Evolutionary conservation across 2,888 invertebrate species (phyloP).

Genomic region (Chaetogeoica ovagalla): DNA sequence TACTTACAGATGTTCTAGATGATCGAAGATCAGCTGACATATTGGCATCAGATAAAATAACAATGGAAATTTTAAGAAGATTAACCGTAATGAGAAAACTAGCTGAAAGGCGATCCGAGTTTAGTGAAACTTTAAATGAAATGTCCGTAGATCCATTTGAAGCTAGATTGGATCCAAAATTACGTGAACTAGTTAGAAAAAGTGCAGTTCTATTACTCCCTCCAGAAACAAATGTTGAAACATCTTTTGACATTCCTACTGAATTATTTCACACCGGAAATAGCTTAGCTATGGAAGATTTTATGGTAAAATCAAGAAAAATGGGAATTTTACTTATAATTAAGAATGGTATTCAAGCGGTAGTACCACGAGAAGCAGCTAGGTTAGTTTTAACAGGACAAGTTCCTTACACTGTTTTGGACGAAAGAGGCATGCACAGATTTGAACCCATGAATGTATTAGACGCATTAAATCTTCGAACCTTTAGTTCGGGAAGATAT

Average conservation of each 20-base stretch:
- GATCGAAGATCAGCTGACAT: slow-evolving; percentile 65
- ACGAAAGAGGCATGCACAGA: slow-evolving; percentile 74
- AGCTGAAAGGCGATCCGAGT: slow-evolving; percentile 69
- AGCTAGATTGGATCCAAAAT: slow-evolving; percentile 70
- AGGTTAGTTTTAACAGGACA: slow-evolving; percentile 74
- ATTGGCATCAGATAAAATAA: slow-evolving; percentile 65
- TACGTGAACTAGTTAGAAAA: slow-evolving; percentile 72
- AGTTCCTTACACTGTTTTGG: slow-evolving; percentile 75
- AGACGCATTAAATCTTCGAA: slow-evolving; percentile 69
- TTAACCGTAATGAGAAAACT: slow-evolving; percentile 73
- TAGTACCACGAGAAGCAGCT: slow-evolving; percentile 76
- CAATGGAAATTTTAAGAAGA: slow-evolving; percentile 71
- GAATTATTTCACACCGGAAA: slow-evolving; percentile 71
- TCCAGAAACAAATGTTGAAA: slow-evolving; percentile 65
- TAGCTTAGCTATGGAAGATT: slow-evolving; percentile 76
- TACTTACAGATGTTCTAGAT: slow-evolving; percentile 63
- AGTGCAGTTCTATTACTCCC: slow-evolving; percentile 73
- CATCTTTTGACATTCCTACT: slow-evolving; percentile 73
- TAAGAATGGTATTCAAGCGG: slow-evolving; percentile 74
- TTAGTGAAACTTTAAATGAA: slow-evolving; percentile 67
- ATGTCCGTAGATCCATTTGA: slow-evolving; percentile 70
- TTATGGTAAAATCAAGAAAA: slow-evolving; percentile 60
- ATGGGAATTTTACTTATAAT: slow-evolving; percentile 66
- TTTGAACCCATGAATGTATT: slow-evolving; percentile 78
- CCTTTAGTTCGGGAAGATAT: slow-evolving; percentile 58